A percentile compares a stretch with the other conserved stretches of the same genome.
Evolutionary conservation across 1,140 invertebrate species (phyloP).

Genomic region (Heterodera schachtii): DNA sequence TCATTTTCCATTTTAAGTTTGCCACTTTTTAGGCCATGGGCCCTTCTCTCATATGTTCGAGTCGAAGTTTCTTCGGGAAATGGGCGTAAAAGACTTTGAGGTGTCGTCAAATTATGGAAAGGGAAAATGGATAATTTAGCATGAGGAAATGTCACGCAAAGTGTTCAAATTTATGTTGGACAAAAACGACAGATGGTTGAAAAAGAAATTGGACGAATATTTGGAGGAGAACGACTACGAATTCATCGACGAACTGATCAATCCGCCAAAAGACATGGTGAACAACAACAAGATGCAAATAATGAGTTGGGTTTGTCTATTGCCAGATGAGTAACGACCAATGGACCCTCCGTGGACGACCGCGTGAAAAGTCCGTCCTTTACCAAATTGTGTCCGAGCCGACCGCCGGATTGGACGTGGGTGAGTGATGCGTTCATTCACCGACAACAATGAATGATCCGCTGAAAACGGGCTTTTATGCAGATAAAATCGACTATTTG

Average conservation of each 20-base stretch:
- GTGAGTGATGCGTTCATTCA: slow-evolving; percentile 10
- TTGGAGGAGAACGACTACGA: slow-evolving; percentile 33
- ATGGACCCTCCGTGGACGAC: slow-evolving; percentile 39
- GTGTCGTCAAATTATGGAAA: not conserved
- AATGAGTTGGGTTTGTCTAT: not conserved
- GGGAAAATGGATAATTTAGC: slow-evolving; percentile 32
- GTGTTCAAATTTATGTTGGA: slow-evolving; percentile 33
- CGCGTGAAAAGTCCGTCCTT: slow-evolving; percentile 40
- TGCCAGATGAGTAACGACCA: slow-evolving; percentile 42
- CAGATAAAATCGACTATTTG: slow-evolving; percentile 45
- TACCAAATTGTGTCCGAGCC: slow-evolving; percentile 46
- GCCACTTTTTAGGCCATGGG: slow-evolving; percentile 68
- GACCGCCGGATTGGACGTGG: slow-evolving; percentile 39
- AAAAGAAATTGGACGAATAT: slow-evolving; percentile 40
- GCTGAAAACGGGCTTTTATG: slow-evolving; percentile 23
- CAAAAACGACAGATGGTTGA: slow-evolving; percentile 34
- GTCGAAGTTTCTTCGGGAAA: slow-evolving; percentile 57
- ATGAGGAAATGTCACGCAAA: slow-evolving; percentile 34
- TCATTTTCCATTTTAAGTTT: not conserved
- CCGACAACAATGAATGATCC: not conserved
- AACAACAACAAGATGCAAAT: slow-evolving; percentile 21
- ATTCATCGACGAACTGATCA: slow-evolving; percentile 44
- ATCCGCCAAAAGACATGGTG: slow-evolving; percentile 29
- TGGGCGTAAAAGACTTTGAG: slow-evolving; percentile 9
- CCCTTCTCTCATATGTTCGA: slow-evolving; percentile 75